Evolutionary conservation across 2,113 vertebrate genomes (phyloP).

Genomic region (Oreochromis tanganicae): DNA sequence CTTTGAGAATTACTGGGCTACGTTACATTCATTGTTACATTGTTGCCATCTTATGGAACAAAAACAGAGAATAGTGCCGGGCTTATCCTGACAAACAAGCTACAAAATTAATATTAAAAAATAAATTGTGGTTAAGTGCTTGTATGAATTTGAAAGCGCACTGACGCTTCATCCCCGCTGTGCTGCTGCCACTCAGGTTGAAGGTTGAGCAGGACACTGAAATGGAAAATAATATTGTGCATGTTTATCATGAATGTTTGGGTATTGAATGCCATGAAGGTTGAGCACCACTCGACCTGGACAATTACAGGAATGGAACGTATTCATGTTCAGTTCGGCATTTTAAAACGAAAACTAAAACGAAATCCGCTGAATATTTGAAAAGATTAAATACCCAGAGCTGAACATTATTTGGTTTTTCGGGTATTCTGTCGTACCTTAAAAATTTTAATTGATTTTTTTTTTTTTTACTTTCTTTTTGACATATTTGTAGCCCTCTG

Average conservation of each 20-base stretch:
- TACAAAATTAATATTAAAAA: not conserved
- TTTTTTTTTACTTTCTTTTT: not conserved
- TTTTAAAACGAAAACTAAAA: not conserved
- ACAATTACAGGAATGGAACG: not conserved
- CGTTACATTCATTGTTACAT: not conserved
- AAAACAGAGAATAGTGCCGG: rapidly evolving
- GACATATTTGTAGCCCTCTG: not conserved
- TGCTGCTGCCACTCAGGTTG: not conserved
- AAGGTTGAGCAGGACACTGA: not conserved
- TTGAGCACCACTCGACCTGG: not conserved
- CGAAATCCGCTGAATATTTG: not conserved
- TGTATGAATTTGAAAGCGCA: not conserved
- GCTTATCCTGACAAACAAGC: not conserved
- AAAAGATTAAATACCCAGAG: not conserved
- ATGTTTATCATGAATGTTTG: not conserved
- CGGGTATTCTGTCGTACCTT: not conserved
- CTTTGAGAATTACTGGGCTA: not conserved
- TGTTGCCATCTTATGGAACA: not conserved
- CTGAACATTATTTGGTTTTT: not conserved
- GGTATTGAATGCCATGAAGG: not conserved
- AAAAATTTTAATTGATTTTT: not conserved
- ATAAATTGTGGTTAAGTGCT: not conserved
- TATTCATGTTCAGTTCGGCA: rapidly evolving
- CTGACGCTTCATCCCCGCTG: not conserved
- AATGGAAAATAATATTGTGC: not conserved